Evolutionary conservation across 2,888 invertebrate species (phyloP).

Genomic region (Macaria notata): DNA sequence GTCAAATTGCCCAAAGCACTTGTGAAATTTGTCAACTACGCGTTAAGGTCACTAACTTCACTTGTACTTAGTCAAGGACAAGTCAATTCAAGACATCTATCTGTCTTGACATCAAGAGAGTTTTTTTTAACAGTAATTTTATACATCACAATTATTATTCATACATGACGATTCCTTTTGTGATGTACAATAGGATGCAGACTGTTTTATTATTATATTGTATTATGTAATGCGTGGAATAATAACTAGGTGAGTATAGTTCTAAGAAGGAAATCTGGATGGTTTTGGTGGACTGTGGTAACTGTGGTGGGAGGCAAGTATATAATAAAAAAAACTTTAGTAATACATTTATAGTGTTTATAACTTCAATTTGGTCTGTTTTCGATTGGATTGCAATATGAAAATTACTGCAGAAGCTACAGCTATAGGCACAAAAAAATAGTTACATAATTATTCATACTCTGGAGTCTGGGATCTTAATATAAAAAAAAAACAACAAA

Average conservation of each 20-base stretch:
- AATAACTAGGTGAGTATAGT: slow-evolving; percentile 18
- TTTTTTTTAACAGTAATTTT: slow-evolving; percentile 14
- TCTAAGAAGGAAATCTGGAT: slow-evolving; percentile 8
- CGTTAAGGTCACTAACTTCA: slow-evolving; percentile 34
- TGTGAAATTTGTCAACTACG: slow-evolving; percentile 42
- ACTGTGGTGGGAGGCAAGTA: too few relatives aligned
- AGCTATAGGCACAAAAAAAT: too few relatives aligned
- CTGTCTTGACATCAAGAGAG: slow-evolving; percentile 30
- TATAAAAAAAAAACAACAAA: too few relatives aligned
- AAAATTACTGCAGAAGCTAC: too few relatives aligned
- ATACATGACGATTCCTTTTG: slow-evolving; percentile 10
- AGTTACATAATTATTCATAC: too few relatives aligned
- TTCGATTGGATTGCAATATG: too few relatives aligned
- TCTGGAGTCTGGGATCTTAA: too few relatives aligned
- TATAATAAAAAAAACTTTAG: too few relatives aligned
- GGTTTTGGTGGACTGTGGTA: neutral
- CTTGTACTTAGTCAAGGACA: slow-evolving; percentile 37
- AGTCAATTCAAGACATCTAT: slow-evolving; percentile 30
- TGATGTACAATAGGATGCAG: slow-evolving; percentile 21
- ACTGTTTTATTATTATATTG: slow-evolving; percentile 7
- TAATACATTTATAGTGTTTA: too few relatives aligned
- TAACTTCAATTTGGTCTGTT: too few relatives aligned
- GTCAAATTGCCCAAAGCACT: slow-evolving; percentile 35
- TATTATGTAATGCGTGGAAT: slow-evolving; percentile 16
- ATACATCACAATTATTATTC: slow-evolving; percentile 14